These are phyloP conservation scores for Leucoraja erinaceus DNA, from an alignment of 2,113 vertebrate species.

Conservation along the genomic window DNA sequence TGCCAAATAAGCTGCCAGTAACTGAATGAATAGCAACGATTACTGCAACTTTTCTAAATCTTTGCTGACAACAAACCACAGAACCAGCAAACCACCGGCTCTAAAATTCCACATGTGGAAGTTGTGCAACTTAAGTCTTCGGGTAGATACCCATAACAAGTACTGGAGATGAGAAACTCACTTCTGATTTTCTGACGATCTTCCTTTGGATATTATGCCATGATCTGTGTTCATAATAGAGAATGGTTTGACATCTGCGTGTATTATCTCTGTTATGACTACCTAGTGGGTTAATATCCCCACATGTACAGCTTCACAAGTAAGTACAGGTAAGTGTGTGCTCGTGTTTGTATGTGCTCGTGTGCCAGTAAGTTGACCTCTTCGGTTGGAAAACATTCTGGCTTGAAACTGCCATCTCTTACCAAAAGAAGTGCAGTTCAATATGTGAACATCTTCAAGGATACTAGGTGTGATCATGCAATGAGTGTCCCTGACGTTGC, in stretches of 20 bases:
- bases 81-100: background rate
- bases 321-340: background rate
- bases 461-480: background rate
- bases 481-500: too few species aligned
- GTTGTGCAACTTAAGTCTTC: background rate
- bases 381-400: background rate
- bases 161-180: background rate
- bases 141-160: background rate
- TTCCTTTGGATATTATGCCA: background rate
- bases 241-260: background rate
- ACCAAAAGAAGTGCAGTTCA: background rate
- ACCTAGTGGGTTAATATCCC: background rate
- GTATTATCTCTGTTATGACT: background rate
- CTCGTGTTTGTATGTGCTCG: background rate
- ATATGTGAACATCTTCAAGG: background rate
- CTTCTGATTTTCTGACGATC: background rate
- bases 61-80: background rate
- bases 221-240: background rate
- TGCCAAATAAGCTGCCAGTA: background rate
- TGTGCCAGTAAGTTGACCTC: background rate
- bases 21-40: background rate
- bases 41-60: background rate
- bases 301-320: background rate
- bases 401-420: background rate
- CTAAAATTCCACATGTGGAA: background rate